Conservation (phyloP, 2,797 vertebrate species). For the Sebastes dallii region DNA sequence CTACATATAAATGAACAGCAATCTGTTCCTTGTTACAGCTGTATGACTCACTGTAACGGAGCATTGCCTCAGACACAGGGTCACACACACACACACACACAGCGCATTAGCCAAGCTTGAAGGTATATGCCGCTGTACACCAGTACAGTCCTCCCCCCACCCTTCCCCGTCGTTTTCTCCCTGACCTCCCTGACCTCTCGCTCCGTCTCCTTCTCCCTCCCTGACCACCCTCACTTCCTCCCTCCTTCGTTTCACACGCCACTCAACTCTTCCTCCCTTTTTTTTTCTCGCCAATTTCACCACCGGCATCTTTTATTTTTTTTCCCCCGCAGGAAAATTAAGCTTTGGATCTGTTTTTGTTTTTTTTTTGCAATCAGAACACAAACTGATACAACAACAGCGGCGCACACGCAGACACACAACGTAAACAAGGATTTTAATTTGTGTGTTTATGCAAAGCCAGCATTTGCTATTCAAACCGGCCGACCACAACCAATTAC, state of each 20-base stretch:
- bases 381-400: slow-evolving; percentile 29
- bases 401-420: slow-evolving; percentile 33
- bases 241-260: slow-evolving; percentile 37
- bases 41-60: slow-evolving; percentile 39
- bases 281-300: not conserved
- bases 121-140: slow-evolving; percentile 22
- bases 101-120: slow-evolving; percentile 27
- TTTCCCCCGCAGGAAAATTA: not conserved
- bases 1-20: slow-evolving; percentile 34
- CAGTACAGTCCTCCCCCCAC: slow-evolving; percentile 21
- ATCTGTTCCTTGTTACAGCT: slow-evolving; percentile 49
- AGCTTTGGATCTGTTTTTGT: slow-evolving; percentile 1
- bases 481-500: slow-evolving; percentile 77
- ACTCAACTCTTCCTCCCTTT: not conserved
- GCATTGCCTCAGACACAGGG: slow-evolving; percentile 21
- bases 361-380: not conserved
- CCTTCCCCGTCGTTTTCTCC: slow-evolving; percentile 29
- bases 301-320: not conserved
- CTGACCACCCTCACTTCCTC: slow-evolving; percentile 40
- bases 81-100: not conserved
- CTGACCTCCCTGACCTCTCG: slow-evolving; percentile 42
- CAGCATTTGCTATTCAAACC: slow-evolving; percentile 69
- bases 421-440: slow-evolving; percentile 63
- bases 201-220: slow-evolving; percentile 14
- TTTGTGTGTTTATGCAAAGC: slow-evolving; percentile 78